phyloP scores from a whole-genome alignment of 2,888 invertebrate genomes.

The Catonia carolina region DNA sequence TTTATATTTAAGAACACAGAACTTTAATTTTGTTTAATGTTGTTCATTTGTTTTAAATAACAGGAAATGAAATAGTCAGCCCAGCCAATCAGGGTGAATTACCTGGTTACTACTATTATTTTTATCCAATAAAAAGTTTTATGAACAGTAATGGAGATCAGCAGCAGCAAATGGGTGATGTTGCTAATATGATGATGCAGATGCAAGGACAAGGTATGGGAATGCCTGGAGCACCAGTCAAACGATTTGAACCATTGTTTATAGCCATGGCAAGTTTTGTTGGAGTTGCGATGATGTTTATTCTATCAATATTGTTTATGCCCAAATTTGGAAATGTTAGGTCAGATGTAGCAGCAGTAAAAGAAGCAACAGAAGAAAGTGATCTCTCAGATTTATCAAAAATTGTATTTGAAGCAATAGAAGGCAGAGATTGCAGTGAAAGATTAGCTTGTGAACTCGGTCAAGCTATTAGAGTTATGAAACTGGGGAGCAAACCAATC shows the following conservation, averaged over 20 bases:
- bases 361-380: slow-evolving; percentile 39
- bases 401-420: slow-evolving; percentile 44
- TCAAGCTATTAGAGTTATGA: slow-evolving; percentile 39
- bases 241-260: slow-evolving; percentile 49
- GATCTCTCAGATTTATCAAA: slow-evolving; percentile 42
- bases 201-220: neutral
- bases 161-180: neutral
- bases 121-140: slow-evolving; percentile 49
- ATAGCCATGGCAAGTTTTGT: slow-evolving; percentile 53
- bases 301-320: slow-evolving; percentile 47
- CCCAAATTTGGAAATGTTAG: slow-evolving; percentile 40
- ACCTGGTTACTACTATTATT: slow-evolving; percentile 48
- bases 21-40: too few species aligned
- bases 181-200: slow-evolving; percentile 10
- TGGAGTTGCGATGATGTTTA: slow-evolving; percentile 50
- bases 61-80: slow-evolving; percentile 20
- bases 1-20: too few species aligned
- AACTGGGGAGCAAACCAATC: slow-evolving; percentile 35
- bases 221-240: slow-evolving; percentile 30
- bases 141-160: slow-evolving; percentile 35
- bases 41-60: too few species aligned
- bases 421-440: slow-evolving; percentile 46
- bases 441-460: slow-evolving; percentile 46
- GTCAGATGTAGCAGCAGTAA: slow-evolving; percentile 29
- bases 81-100: slow-evolving; percentile 25